phyloP scores from a whole-genome alignment of 1,140 invertebrate genomes.

The Bombus pyrosoma region DNA sequence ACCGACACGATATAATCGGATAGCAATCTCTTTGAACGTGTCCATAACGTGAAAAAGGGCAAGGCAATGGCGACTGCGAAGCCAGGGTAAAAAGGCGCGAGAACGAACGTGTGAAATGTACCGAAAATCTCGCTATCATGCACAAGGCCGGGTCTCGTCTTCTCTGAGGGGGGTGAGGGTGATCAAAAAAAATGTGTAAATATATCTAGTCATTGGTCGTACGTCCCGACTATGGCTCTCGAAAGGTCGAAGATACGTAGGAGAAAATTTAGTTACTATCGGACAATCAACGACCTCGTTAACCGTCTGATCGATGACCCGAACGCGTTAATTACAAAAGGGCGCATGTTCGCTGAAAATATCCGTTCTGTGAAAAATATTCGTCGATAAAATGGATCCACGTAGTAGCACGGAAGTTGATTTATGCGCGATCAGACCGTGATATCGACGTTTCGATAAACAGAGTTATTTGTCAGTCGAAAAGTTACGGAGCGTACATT shows the following conservation, averaged over 20 bases:
- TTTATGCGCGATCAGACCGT: not conserved
- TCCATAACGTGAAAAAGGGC: not conserved
- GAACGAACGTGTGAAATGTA: conserved; percentile 51
- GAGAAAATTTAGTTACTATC: conserved; percentile 54
- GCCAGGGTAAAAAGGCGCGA: conserved; percentile 21
- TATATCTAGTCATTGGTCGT: not conserved
- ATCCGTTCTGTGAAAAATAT: conserved; percentile 44
- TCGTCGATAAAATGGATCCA: conserved; percentile 34
- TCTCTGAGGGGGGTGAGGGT: conserved; percentile 43
- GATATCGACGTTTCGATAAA: conserved; percentile 27
- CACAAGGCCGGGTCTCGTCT: conserved; percentile 68
- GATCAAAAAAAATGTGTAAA: not conserved
- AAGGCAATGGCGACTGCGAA: conserved; percentile 46
- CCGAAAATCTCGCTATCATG: conserved; percentile 53
- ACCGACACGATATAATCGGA: not conserved
- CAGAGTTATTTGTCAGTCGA: conserved; percentile 20
- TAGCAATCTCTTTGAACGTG: conserved; percentile 33
- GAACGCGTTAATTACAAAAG: conserved; percentile 59
- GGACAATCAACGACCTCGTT: conserved; percentile 68
- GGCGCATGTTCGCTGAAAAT: conserved; percentile 5
- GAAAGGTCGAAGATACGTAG: conserved; percentile 1
- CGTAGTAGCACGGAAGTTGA: not conserved
- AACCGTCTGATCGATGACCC: conserved; percentile 57
- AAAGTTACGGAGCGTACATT: too few species aligned
- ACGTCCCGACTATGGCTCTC: not conserved